Conservation (phyloP, 2,888 invertebrate species). For the Metellina segmentata region DNA sequence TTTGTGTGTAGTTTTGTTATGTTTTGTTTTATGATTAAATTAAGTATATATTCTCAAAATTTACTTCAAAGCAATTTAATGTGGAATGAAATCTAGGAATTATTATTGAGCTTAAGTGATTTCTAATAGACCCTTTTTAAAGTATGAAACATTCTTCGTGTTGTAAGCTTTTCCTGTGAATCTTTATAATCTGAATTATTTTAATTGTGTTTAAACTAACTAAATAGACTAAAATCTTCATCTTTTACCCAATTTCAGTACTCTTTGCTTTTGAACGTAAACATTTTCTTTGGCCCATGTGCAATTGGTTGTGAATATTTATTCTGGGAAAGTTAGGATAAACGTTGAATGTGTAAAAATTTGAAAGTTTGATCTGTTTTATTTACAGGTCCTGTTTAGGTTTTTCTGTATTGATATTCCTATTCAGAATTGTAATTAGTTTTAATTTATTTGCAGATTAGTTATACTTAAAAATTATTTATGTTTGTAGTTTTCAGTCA, state of each 20-base stretch:
- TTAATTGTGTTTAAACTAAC: neutral
- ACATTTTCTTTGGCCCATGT: neutral
- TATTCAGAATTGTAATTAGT: constrained; percentile 25
- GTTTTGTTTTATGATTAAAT: too few relatives aligned
- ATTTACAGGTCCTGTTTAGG: neutral
- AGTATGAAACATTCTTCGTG: neutral
- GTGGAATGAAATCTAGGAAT: too few relatives aligned
- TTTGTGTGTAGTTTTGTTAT: too few relatives aligned
- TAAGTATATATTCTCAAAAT: too few relatives aligned
- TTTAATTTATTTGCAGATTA: constrained; percentile 6
- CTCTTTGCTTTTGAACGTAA: neutral
- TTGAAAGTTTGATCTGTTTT: neutral
- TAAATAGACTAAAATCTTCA: neutral
- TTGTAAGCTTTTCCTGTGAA: too few relatives aligned
- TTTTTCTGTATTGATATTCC: neutral
- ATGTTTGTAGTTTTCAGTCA: neutral
- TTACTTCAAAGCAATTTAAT: too few relatives aligned
- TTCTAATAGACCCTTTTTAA: neutral
- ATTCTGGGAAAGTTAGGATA: constrained; percentile 36
- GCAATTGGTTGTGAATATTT: constrained; percentile 65
- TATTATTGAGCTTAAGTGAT: neutral
- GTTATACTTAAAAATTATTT: neutral
- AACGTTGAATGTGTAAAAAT: neutral
- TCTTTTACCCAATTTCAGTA: neutral
- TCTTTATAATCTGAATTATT: neutral